phyloP scores from a whole-genome alignment of 2,888 invertebrate genomes.

The Eupithecia inturbata region DNA sequence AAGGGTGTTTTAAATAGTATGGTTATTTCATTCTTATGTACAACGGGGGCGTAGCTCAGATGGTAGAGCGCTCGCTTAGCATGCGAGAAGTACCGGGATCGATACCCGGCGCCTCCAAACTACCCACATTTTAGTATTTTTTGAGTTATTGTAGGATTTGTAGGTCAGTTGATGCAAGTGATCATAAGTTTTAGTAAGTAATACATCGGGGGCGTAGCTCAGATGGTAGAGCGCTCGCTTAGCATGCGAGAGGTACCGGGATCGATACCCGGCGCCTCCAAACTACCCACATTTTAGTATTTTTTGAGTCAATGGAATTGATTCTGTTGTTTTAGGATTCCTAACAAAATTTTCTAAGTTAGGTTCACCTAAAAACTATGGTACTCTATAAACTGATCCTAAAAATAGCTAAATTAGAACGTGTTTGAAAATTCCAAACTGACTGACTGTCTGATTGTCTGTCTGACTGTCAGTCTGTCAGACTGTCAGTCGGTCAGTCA shows the following conservation, averaged over 20 bases:
- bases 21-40: constrained; percentile 20
- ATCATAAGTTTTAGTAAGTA: background rate
- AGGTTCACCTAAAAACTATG: too few relatives aligned
- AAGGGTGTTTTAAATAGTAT: constrained; percentile 41
- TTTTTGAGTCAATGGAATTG: too few relatives aligned
- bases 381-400: too few relatives aligned
- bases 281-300: too few relatives aligned
- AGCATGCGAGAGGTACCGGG: constrained; percentile 84
- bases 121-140: constrained; percentile 36
- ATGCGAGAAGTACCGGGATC: constrained; percentile 85
- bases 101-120: constrained; percentile 83
- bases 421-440: too few relatives aligned
- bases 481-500: too few relatives aligned
- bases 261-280: constrained; percentile 85
- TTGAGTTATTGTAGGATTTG: constrained; percentile 7
- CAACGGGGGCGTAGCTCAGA: constrained; percentile 69
- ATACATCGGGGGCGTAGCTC: constrained; percentile 79
- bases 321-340: too few relatives aligned
- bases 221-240: constrained; percentile 85
- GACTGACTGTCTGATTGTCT: too few relatives aligned
- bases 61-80: constrained; percentile 85
- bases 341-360: too few relatives aligned
- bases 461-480: too few relatives aligned
- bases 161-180: constrained; percentile 18
- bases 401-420: too few relatives aligned